Base-by-base conservation (phyloP, 2,797 vertebrate genomes). In the Myotis planiceps region DNA sequence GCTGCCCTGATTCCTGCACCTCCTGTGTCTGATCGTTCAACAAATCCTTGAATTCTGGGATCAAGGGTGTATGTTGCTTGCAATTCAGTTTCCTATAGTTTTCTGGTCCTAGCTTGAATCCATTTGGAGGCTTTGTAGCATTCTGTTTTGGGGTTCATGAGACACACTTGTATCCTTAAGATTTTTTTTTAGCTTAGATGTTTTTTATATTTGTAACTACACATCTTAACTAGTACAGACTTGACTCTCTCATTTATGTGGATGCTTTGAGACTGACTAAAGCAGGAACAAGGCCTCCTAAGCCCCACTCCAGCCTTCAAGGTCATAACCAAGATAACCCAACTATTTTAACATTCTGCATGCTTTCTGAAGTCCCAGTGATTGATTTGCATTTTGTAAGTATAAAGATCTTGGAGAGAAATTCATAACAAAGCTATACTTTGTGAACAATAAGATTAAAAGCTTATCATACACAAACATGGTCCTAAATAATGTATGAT, bases 401-500 rank as follows among this genome's bases (percentile, higher is more conserved):
- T 55, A 71, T 84, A 86, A 12, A 29, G 65, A 90, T 94, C 78
- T 91, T 12, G 9, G 32, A 83, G 80, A 95, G 78, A 34, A 96
- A 94, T 75, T 96, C 78, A 47, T 81, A 88, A 88, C 23, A 79
- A 47, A 97, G 78, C 53, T 74, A 94, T 89, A 92, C 34, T 85
- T 80, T 55, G 29, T 76, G 75, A 94, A 69, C 81, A 97, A 84
- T 0, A 93, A 76, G 84, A 92, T 93, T 97, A 96, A 96, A 97
- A 92, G 90, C 90, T 92, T 95, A 97, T 39, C 66, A 78, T 72
- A 95, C 9, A 75, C 55, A 95, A 86, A 96, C 42, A 92, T 58
- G 75, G 89, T 60, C 91, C 74, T 97, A 96, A 95, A 97, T 97
- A 97, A 97, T 94, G 93, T 69, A 95, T 95, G 89, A 93, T 80